Percentiles rank a stretch among this genome's conserved stretches.
phyloP scores from a whole-genome alignment of 2,888 invertebrate species.

The Sphecodes monilicornis region DNA sequence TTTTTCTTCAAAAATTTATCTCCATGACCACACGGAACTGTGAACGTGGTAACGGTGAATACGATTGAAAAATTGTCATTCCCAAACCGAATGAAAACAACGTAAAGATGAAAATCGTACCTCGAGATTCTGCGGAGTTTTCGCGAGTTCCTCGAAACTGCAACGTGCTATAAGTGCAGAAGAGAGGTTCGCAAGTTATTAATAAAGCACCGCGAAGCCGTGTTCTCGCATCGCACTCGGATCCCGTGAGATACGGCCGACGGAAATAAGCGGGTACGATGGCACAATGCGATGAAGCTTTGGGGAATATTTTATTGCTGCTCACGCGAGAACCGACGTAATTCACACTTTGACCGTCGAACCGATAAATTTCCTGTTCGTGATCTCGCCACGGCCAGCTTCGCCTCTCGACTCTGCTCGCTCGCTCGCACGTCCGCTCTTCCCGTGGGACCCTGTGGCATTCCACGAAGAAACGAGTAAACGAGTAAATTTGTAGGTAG shows the following conservation, averaged over 20 bases:
- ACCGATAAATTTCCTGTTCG: conserved; percentile 64
- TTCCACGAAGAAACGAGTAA: conserved; percentile 67
- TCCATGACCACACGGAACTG: too few relatives aligned
- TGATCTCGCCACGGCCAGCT: conserved; percentile 35
- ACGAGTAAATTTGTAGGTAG: conserved; percentile 74
- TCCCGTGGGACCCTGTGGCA: conserved; percentile 64
- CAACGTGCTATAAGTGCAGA: not conserved
- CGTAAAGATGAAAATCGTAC: not conserved
- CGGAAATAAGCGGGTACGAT: conserved; percentile 47
- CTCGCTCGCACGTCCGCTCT: not conserved
- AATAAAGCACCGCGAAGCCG: conserved; percentile 21
- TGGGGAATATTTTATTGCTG: conserved; percentile 58
- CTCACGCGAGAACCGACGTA: conserved; percentile 57
- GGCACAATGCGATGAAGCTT: conserved; percentile 48
- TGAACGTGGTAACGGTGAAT: too few relatives aligned
- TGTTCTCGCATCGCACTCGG: conserved; percentile 19
- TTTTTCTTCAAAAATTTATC: too few relatives aligned
- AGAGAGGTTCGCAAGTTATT: not conserved
- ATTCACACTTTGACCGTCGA: conserved; percentile 63
- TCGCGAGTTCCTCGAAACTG: not conserved
- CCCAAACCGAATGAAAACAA: too few relatives aligned
- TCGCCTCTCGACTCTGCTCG: not conserved
- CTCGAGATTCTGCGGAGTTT: not conserved
- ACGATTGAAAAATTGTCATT: too few relatives aligned
- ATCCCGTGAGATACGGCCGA: conserved; percentile 49